Conservation (phyloP, 2,888 invertebrate species). For the Lepidochrysops patricia region DNA sequence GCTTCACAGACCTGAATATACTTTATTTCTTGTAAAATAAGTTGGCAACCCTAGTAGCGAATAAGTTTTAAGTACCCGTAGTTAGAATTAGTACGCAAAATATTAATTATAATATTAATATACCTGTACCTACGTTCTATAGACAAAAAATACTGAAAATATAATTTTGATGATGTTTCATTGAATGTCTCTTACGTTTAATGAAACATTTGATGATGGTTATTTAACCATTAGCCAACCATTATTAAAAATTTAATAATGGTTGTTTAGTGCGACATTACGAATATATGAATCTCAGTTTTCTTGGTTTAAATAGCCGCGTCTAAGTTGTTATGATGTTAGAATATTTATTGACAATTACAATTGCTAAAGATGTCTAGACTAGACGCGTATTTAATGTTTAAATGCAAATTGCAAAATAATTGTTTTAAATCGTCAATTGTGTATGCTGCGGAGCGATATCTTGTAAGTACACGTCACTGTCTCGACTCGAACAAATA, state of each 20-base stretch:
- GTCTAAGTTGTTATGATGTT: background rate
- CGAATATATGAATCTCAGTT: constrained; percentile 24
- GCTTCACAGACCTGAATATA: too few relatives aligned
- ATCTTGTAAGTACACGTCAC: background rate
- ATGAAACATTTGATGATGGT: background rate
- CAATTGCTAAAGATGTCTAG: constrained; percentile 7
- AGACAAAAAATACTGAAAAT: too few relatives aligned
- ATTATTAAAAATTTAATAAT: constrained; percentile 21
- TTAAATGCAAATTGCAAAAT: background rate
- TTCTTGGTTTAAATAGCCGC: constrained; percentile 22
- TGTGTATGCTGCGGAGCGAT: background rate
- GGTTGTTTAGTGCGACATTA: constrained; percentile 27
- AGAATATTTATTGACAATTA: constrained; percentile 8
- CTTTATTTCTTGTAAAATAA: too few relatives aligned
- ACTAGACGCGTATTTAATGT: constrained; percentile 3
- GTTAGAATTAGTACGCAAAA: too few relatives aligned
- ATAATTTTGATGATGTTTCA: too few relatives aligned
- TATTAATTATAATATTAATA: too few relatives aligned
- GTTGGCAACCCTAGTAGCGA: too few relatives aligned
- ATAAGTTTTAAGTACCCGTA: too few relatives aligned
- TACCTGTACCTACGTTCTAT: too few relatives aligned
- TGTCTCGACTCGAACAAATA: background rate
- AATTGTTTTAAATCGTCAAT: constrained; percentile 9
- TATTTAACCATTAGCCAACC: background rate
- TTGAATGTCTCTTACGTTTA: background rate